Percentiles rank a stretch among this genome's conserved stretches.
Evolutionary conservation across 2,888 invertebrate species (phyloP).

Genomic region (Ophonus ardosiacus): DNA sequence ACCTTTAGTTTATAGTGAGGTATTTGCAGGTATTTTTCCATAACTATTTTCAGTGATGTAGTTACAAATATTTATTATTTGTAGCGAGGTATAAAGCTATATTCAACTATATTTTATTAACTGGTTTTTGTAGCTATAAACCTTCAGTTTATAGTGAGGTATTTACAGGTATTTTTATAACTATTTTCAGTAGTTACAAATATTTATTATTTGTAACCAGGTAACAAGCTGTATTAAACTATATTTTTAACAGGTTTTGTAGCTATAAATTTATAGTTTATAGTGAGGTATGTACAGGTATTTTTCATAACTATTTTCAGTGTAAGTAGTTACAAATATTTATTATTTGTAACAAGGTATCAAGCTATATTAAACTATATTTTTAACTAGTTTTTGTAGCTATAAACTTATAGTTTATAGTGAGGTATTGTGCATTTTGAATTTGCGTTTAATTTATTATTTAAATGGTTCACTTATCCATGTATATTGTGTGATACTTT

Average conservation of each 20-base stretch:
- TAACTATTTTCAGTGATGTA: not conserved
- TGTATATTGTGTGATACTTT: conserved; percentile 60
- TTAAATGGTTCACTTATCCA: conserved; percentile 14
- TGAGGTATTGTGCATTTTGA: conserved; percentile 6
- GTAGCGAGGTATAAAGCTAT: not conserved
- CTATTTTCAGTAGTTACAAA: not conserved
- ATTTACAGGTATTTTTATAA: not conserved
- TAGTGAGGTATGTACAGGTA: not conserved
- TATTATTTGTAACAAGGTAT: conserved; percentile 1
- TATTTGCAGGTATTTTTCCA: not conserved
- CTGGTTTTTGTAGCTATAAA: conserved; percentile 43
- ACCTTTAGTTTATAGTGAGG: not conserved
- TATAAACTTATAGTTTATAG: conserved; percentile 27
- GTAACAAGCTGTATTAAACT: not conserved
- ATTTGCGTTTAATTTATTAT: too few relatives aligned
- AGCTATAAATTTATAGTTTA: conserved; percentile 7
- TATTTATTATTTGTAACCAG: not conserved
- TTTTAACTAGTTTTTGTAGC: not conserved
- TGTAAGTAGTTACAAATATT: not conserved
- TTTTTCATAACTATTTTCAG: not conserved
- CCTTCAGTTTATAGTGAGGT: not conserved
- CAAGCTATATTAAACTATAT: not conserved
- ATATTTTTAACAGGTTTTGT: not conserved
- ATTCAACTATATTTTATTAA: not conserved
- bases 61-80: not conserved